Evolutionary conservation across 2,113 vertebrate genomes (phyloP).

Genomic region (Pleuronectes platessa): DNA sequence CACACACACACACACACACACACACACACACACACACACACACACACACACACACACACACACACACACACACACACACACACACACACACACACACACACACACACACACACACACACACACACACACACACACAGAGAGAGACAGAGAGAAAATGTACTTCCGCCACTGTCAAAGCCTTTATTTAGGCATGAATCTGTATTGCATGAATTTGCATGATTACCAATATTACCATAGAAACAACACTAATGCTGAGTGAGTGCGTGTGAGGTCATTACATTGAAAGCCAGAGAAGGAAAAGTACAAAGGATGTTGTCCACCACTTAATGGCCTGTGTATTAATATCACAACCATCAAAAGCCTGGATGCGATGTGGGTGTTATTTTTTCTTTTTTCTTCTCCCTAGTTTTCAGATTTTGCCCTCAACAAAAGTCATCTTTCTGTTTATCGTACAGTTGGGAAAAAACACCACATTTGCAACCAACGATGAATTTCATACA

Average conservation of each 20-base stretch:
- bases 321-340: conserved; percentile 63
- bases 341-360: conserved; percentile 76
- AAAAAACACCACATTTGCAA: background rate
- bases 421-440: background rate
- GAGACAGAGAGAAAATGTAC: conserved; percentile 1
- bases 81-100: conserved; percentile 13
- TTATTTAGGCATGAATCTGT: conserved; percentile 72
- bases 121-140: conserved; percentile 19
- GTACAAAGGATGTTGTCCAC: conserved; percentile 72
- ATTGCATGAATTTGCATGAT: conserved; percentile 80
- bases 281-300: conserved; percentile 64
- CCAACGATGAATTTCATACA: background rate
- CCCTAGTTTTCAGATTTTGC: conserved; percentile 11
- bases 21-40: conserved; percentile 32
- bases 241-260: conserved; percentile 68
- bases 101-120: conserved; percentile 16
- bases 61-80: conserved; percentile 16
- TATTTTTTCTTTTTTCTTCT: conserved; percentile 12
- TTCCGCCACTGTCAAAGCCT: conserved; percentile 69
- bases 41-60: conserved; percentile 29
- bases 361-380: conserved; percentile 19
- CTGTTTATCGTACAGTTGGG: background rate
- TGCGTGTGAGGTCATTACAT: conserved; percentile 68
- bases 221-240: conserved; percentile 80
- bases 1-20: conserved; percentile 13